Evolutionary conservation across 2,113 vertebrate genomes (phyloP).

Genomic region (Anolis sagrei): DNA sequence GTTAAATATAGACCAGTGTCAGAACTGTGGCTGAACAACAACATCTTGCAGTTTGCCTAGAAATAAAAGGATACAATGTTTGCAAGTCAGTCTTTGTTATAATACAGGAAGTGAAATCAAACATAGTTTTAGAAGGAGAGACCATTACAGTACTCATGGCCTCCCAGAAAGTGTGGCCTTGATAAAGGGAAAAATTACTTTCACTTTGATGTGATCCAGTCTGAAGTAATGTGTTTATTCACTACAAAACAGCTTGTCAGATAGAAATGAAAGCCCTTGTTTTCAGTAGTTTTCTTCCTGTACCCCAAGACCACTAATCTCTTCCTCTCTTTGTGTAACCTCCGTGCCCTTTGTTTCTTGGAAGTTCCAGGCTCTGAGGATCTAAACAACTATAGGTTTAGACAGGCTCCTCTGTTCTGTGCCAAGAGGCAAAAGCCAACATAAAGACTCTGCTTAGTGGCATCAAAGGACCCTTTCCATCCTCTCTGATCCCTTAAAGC

Average conservation of each 20-base stretch:
- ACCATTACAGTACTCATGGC: background rate
- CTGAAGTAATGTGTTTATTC: background rate
- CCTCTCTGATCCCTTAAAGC: background rate
- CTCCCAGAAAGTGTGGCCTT: background rate
- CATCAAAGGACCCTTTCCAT: background rate
- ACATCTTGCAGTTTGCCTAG: background rate
- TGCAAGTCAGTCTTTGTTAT: background rate
- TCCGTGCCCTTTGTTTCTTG: background rate
- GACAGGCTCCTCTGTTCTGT: background rate
- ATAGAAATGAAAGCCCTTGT: background rate
- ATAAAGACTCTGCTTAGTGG: conserved; percentile 7
- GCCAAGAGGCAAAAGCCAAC: background rate
- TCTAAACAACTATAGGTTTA: background rate
- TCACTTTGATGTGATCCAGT: background rate
- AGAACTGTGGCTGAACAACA: background rate
- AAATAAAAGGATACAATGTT: background rate
- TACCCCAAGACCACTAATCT: background rate
- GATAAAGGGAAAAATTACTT: background rate
- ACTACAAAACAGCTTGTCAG: background rate
- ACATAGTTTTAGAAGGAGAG: too few species aligned
- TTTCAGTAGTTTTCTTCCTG: background rate
- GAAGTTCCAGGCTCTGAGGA: background rate
- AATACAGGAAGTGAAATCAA: background rate
- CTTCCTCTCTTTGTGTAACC: background rate
- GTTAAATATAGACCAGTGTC: background rate